phyloP scores from a whole-genome alignment of 2,113 vertebrate species.

The Sclerurus mexicanus region DNA sequence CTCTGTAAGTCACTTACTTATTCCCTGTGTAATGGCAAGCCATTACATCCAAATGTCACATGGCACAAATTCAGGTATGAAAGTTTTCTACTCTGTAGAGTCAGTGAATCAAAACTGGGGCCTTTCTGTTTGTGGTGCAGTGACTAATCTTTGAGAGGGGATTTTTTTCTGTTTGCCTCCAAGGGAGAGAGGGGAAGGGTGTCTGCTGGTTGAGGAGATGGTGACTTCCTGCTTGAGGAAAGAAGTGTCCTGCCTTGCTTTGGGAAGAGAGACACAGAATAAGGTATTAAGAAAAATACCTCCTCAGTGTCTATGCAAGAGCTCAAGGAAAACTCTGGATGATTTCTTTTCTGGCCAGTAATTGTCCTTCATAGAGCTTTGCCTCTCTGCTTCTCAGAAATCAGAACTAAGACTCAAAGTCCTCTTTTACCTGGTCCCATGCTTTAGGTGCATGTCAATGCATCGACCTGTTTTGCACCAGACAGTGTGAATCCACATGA shows the following conservation, averaged over 20 bases:
- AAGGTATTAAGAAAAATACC: background rate
- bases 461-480: background rate
- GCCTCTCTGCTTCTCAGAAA: background rate
- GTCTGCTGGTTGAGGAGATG: background rate
- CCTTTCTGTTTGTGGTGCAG: background rate
- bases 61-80: background rate
- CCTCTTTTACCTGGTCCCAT: background rate
- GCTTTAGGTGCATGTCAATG: background rate
- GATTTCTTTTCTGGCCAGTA: background rate
- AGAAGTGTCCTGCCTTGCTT: background rate
- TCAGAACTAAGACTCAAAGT: too few species aligned
- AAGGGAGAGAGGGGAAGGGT: background rate
- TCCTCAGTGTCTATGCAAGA: background rate
- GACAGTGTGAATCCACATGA: background rate
- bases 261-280: background rate
- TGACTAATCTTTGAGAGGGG: background rate
- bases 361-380: background rate
- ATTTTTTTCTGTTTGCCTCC: background rate
- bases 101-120: background rate
- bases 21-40: background rate
- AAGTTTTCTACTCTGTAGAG: background rate
- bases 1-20: background rate
- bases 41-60: background rate
- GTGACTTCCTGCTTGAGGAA: background rate
- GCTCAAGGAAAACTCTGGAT: background rate